These are phyloP conservation scores for Tholera decimalis DNA, from an alignment of 2,888 invertebrate genomes.

Conservation along the genomic window DNA sequence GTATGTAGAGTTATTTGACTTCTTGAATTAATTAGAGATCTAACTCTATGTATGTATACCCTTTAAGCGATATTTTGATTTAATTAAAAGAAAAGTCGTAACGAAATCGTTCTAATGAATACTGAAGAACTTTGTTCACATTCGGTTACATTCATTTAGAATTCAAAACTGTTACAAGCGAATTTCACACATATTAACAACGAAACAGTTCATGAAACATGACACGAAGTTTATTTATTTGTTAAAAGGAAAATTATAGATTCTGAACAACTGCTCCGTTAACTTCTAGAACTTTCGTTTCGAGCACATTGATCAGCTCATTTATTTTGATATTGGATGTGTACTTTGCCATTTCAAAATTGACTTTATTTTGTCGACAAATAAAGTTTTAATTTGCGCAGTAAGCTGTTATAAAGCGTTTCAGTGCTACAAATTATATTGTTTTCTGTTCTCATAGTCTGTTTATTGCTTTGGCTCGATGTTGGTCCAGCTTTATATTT, in stretches of 20 bases:
- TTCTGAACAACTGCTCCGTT: constrained; percentile 40
- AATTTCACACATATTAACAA: constrained; percentile 28
- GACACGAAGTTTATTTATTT: constrained; percentile 30
- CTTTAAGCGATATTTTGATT: no score
- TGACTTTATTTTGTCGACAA: fast-evolving
- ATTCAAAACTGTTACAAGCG: constrained; percentile 26
- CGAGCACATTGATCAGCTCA: constrained; percentile 48
- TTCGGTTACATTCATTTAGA: constrained; percentile 10
- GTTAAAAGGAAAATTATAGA: constrained; percentile 49
- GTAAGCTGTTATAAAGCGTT: background rate
- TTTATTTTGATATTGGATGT: constrained; percentile 45
- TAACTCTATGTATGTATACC: no score
- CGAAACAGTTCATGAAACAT: constrained; percentile 40
- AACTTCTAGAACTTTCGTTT: constrained; percentile 55
- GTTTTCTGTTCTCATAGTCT: constrained; percentile 12
- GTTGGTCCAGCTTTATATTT: background rate
- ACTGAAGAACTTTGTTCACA: constrained; percentile 2
- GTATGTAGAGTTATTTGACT: no score
- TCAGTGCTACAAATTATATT: constrained; percentile 23
- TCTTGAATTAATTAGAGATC: no score
- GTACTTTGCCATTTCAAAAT: background rate
- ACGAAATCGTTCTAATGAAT: background rate
- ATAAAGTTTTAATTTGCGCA: constrained; percentile 1
- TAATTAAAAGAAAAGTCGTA: background rate
- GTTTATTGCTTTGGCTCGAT: constrained; percentile 2